phyloP scores from a whole-genome alignment of 2,888 invertebrate genomes.

The Acronicta aceris region DNA sequence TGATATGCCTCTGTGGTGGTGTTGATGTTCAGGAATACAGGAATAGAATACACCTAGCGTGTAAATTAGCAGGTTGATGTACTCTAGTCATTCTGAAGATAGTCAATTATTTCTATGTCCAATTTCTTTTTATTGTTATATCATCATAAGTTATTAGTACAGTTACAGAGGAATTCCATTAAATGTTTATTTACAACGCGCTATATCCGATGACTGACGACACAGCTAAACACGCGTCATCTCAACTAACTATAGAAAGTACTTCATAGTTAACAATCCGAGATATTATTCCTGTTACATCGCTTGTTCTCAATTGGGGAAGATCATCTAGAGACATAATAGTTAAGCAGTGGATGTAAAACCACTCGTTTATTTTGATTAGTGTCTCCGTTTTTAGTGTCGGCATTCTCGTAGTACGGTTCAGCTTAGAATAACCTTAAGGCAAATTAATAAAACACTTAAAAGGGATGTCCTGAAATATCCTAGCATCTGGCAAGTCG shows the following conservation, averaged over 20 bases:
- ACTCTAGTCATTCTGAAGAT: neutral
- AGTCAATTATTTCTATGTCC: constrained; percentile 15
- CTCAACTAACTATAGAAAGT: constrained; percentile 32
- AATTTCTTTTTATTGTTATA: constrained; percentile 37
- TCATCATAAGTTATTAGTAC: constrained; percentile 27
- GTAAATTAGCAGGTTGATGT: no score
- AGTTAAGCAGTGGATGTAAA: constrained; percentile 29
- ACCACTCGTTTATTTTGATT: constrained; percentile 38
- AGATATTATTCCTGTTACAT: constrained; percentile 31
- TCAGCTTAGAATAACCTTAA: constrained; percentile 76
- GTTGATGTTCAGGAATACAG: no score
- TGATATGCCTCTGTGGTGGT: no score
- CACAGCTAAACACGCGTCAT: constrained; percentile 47
- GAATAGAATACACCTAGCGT: no score
- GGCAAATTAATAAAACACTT: constrained; percentile 86
- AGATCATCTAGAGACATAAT: constrained; percentile 4
- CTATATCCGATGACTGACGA: constrained; percentile 56
- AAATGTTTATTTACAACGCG: constrained; percentile 47
- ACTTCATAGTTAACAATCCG: constrained; percentile 7
- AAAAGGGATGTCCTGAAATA: constrained; percentile 86
- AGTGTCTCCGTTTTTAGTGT: constrained; percentile 29
- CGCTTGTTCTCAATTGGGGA: constrained; percentile 17
- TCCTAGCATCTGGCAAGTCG: constrained; percentile 71
- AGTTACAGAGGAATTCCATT: constrained; percentile 40
- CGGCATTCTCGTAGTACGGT: constrained; percentile 59